A percentile compares a stretch with the other conserved stretches of the same genome.
Evolutionary conservation across 2,888 invertebrate genomes (phyloP).

Genomic region (Ormyrus labotus): DNA sequence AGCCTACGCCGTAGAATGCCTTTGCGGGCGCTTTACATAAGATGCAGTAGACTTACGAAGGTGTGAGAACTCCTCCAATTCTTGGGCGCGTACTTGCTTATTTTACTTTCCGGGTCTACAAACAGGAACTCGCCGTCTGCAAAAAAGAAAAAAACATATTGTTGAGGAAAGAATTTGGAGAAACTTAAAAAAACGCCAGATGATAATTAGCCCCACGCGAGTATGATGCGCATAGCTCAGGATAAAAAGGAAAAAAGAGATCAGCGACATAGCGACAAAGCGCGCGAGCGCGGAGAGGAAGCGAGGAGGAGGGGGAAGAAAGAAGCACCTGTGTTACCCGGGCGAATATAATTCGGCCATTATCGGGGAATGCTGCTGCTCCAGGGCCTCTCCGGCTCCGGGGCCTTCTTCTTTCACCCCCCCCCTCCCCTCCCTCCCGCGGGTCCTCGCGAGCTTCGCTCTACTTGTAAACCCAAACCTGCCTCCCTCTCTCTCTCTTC

Average conservation of each 20-base stretch:
- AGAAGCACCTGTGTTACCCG: constrained; percentile 74
- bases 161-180: too few relatives aligned
- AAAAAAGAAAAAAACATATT: constrained; percentile 73
- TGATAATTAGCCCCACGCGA: constrained; percentile 30
- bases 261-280: neutral
- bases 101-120: constrained; percentile 95
- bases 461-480: constrained; percentile 41
- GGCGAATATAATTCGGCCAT: constrained; percentile 71
- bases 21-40: neutral
- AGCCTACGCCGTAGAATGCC: neutral
- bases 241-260: constrained; percentile 11
- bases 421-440: constrained; percentile 5
- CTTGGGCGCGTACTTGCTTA: constrained; percentile 97
- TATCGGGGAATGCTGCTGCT: constrained; percentile 74
- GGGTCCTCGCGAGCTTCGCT: constrained; percentile 58
- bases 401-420: constrained; percentile 45
- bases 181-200: neutral
- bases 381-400: constrained; percentile 65
- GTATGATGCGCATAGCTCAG: neutral
- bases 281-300: neutral
- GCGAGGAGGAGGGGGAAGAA: constrained; percentile 24
- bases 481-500: constrained; percentile 11
- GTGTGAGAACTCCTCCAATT: constrained; percentile 96
- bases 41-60: constrained; percentile 81
- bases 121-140: constrained; percentile 97